phyloP scores from a whole-genome alignment of 2,888 invertebrate genomes.

The Ypsolopha scabrella region DNA sequence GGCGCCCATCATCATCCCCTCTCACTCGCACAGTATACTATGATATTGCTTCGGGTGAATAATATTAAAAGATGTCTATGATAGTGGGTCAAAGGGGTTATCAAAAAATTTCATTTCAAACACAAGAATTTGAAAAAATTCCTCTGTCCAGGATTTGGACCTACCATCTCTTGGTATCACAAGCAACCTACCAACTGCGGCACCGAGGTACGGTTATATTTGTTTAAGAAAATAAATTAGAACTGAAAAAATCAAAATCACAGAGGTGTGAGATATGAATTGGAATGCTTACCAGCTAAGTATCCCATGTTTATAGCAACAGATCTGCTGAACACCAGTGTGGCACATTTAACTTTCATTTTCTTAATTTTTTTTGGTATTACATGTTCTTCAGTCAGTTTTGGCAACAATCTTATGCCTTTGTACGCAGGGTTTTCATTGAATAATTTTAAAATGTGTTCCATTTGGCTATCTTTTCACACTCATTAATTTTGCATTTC shows the following conservation, averaged over 20 bases:
- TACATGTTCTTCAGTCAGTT: constrained; percentile 9
- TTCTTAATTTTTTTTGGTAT: constrained; percentile 5
- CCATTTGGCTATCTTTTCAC: constrained; percentile 7
- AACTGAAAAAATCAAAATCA: too few species aligned
- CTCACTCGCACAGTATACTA: too few species aligned
- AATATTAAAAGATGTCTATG: too few species aligned
- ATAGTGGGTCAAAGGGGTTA: too few species aligned
- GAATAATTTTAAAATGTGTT: constrained; percentile 5
- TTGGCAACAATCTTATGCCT: constrained; percentile 8
- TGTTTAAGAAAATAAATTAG: too few species aligned
- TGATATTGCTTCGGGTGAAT: too few species aligned
- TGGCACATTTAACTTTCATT: constrained; percentile 10
- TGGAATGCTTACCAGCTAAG: constrained; percentile 8
- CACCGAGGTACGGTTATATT: too few species aligned
- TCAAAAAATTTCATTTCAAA: not conserved
- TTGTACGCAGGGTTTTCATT: constrained; percentile 8
- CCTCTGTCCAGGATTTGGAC: not conserved
- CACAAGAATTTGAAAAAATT: not conserved
- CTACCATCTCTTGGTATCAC: not conserved
- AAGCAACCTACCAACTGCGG: not conserved
- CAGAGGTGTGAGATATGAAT: too few species aligned
- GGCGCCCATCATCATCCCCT: too few species aligned
- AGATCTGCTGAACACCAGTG: constrained; percentile 9
- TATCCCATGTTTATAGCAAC: constrained; percentile 7
- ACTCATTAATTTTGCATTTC: constrained; percentile 2